Evolutionary conservation across 2,797 vertebrate species (phyloP).

Genomic region (Aythya fuligula): DNA sequence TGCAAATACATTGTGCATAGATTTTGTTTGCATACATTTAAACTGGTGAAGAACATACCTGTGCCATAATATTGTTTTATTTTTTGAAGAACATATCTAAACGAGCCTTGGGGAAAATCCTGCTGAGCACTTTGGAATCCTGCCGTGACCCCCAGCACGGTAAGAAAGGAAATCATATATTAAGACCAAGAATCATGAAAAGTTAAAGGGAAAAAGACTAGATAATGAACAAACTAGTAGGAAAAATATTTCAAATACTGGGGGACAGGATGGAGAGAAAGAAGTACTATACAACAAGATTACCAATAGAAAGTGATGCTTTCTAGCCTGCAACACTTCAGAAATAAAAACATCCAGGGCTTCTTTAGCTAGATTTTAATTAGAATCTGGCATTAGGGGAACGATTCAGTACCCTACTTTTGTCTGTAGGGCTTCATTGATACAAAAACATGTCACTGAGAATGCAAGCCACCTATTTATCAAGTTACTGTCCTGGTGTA

Average conservation of each 20-base stretch:
- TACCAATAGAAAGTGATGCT: background rate
- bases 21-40: background rate
- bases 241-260: background rate
- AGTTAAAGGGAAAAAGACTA: background rate
- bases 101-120: conserved; percentile 89
- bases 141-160: conserved; percentile 86
- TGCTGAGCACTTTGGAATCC: conserved; percentile 91
- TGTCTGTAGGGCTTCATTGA: background rate
- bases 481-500: background rate
- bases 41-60: background rate
- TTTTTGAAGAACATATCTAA: conserved; percentile 87
- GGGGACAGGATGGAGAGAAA: background rate
- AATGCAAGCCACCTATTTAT: background rate
- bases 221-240: background rate
- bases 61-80: conserved; percentile 41
- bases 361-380: background rate
- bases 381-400: background rate
- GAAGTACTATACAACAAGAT: background rate
- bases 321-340: background rate
- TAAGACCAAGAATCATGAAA: background rate
- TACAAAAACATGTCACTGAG: background rate
- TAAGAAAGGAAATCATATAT: conserved; percentile 60
- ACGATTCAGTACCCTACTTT: background rate
- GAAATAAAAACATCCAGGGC: background rate
- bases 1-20: background rate